Percentiles rank a stretch among this genome's conserved stretches.
phyloP scores from a whole-genome alignment of 2,888 invertebrate species.

The Heliconius aoede region DNA sequence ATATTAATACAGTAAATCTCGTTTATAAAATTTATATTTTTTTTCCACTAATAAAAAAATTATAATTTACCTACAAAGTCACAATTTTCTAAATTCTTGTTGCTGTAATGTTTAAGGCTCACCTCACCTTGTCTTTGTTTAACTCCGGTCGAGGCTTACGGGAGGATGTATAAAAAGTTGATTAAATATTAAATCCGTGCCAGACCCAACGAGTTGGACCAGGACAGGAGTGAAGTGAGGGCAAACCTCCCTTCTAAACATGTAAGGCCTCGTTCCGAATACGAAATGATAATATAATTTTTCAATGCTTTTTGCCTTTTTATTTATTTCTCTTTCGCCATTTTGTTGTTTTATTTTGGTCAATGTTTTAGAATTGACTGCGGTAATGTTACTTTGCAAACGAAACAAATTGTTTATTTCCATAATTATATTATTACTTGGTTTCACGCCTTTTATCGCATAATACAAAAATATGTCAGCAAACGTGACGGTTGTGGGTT shows the following conservation, averaged over 20 bases:
- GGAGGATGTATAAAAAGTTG: conserved; percentile 15
- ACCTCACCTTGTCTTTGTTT: conserved; percentile 19
- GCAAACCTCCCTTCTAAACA: conserved; percentile 23
- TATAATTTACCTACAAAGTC: not conserved
- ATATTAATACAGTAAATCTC: not conserved
- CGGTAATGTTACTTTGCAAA: not conserved
- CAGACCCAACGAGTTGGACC: conserved; percentile 9
- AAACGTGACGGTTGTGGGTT: too few species aligned
- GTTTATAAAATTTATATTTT: not conserved
- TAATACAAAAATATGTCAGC: too few species aligned
- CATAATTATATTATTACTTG: not conserved
- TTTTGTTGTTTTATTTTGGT: conserved; percentile 1
- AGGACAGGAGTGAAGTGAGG: conserved; percentile 1
- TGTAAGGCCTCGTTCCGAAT: conserved; percentile 19
- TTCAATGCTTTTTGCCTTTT: conserved; percentile 9
- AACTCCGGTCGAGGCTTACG: conserved; percentile 18
- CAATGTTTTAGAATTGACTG: not conserved
- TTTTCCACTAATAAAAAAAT: not conserved
- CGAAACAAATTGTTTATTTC: not conserved
- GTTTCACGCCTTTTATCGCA: too few species aligned
- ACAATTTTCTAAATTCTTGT: not conserved
- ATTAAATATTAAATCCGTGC: conserved; percentile 25
- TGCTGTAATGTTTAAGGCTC: conserved; percentile 10
- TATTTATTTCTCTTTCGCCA: not conserved
- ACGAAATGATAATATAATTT: conserved; percentile 16